These are phyloP conservation scores for Nudaria mundana DNA, from an alignment of 2,888 invertebrate species.

Conservation along the genomic window DNA sequence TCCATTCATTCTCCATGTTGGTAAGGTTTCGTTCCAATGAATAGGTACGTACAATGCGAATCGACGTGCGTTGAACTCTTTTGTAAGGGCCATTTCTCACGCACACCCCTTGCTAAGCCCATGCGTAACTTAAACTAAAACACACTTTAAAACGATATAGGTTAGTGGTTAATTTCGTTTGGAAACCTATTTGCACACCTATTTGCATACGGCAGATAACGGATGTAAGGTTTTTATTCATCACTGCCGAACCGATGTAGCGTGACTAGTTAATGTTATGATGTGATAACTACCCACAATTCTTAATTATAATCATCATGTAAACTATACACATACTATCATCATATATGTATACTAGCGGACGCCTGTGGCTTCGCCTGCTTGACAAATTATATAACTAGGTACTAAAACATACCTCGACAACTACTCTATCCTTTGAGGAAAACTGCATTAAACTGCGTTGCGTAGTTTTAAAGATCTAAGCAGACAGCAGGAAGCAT, in stretches of 20 bases:
- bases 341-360: no score
- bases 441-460: no score
- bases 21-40: conserved; percentile 59
- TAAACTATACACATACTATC: no score
- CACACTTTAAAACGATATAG: conserved; percentile 42
- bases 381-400: no score
- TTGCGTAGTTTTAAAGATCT: no score
- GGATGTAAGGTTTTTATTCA: conserved; percentile 57
- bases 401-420: conserved; percentile 3
- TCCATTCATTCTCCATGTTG: conserved; percentile 46
- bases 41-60: conserved; percentile 57
- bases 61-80: conserved; percentile 78
- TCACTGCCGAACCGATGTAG: conserved; percentile 44
- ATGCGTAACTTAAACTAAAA: conserved; percentile 38
- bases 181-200: conserved; percentile 32
- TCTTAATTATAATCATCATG: conserved; percentile 13
- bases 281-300: conserved; percentile 38
- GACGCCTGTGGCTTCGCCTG: no score
- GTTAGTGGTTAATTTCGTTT: conserved; percentile 46
- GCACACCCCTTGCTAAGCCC: conserved; percentile 42
- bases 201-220: conserved; percentile 40
- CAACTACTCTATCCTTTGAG: no score
- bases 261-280: conserved; percentile 45
- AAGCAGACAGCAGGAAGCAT: no score
- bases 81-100: conserved; percentile 70